Evolutionary conservation across 2,113 vertebrate species (phyloP), one percentile per base, ranked within the genome.

Genomic region (Zingel zingel): DNA sequence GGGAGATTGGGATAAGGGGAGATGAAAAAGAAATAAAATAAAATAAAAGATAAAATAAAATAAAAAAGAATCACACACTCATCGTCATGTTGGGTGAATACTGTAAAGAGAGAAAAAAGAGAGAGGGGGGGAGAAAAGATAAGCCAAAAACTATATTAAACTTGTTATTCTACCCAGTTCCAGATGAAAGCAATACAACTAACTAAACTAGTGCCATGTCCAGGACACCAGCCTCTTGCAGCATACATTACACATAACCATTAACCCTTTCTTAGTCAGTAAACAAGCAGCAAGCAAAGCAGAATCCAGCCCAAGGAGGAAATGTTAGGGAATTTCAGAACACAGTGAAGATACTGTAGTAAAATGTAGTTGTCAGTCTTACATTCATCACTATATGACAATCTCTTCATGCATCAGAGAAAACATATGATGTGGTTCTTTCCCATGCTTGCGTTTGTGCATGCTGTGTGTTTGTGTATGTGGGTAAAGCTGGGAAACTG

Each of bases 81-180:
- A 97, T 96, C 77, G 96, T 96, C 97, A 97, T 96, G 93, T 97
- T 97, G 75, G 97, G 97, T 85, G 96, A 97, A 95, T 97, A 97
- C 97, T 97, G 94, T 76, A 91, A 89, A 90, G 85, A 95, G 87
- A 95, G 82, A 94, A 86, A 89, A 88, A 78, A 92, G 65, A 81
- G 68, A 83, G 81, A 70, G 78, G 71, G 78, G 82, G 80, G 71
- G 78, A 67, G 47, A 88, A 92, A 87, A 91, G 90, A 92, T 92
- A 89, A 91, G 91, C 85, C 85, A 89, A 87, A 87, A 84, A 83
- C 77, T 87, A 88, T 81, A 92, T 88, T 82, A 86, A 84, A 89
- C 47, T 53, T 75, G 33, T 72, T 71, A 47, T 48, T 25, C 82
- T 86, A 89, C 82, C 69, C 72, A 89, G 63, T 86, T 81, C 65